Evolutionary conservation across 2,797 vertebrate species (phyloP), one percentile per base, ranked within the genome.

Genomic region (Otolemur crassicaudatus): DNA sequence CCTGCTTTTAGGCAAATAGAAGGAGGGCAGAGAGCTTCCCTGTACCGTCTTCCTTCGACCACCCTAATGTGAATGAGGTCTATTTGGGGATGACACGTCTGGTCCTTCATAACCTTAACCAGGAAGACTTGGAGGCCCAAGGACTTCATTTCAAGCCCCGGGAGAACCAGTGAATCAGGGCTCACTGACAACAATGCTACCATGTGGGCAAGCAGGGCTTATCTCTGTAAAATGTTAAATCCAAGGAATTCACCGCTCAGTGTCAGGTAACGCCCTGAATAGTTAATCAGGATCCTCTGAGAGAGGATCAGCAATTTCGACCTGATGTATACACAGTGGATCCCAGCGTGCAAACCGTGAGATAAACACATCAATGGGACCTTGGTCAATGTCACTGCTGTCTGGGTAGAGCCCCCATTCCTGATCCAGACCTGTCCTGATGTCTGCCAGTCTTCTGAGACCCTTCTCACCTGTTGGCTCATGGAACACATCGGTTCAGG

Each of bases 61-160:
- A 43, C 17, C 25, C 25, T 29, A 6, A 63, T 7, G n/a, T 25
- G 4, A 25, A 92, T 19, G 27, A 40, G 20, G n/a, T 4, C 0
- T 6, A n/a, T 12, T 85, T 22, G 0, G 11, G 29, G 12, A 10
- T 43, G 14, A 1, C 22, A 9, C 11, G 13, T 69, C 17, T 81
- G 7, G 22, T 10, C 29, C 13, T 58, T 31, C 5, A 7, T 4
- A 29, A 14, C 11, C 27, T 40, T 34, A 56, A 67, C 17, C 46
- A 5, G 16, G n/a, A 1, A 46, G 4, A 1, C 7, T n/a, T 27
- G 14, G 58, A 46, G 37, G 4, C 9, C 2, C 2, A 1, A 46
- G 63, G 82, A 25, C 70, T 75, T 72, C 34, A 69, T 73, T 56
- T 49, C 31, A 80, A 46, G 34, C 11, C 46, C 34, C 0, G 2